phyloP scores from a whole-genome alignment of 2,888 invertebrate genomes.

The Lepeophtheirus nordmannii region DNA sequence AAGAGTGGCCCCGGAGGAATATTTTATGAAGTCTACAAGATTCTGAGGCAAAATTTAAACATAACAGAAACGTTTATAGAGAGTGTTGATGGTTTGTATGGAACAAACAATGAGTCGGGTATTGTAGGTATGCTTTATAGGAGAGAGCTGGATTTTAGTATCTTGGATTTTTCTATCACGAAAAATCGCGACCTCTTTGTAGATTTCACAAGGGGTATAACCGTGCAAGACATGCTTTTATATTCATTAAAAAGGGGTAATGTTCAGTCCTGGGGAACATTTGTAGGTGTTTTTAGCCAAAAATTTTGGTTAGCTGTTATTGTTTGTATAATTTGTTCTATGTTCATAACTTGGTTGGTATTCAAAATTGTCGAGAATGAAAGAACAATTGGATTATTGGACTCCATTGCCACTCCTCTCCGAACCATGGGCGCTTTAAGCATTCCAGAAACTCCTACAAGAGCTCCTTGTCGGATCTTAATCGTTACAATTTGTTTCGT shows the following conservation, averaged over 20 bases:
- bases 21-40: background rate
- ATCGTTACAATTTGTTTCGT: background rate
- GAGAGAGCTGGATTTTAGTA: background rate
- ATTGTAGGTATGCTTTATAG: background rate
- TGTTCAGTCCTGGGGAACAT: conserved; percentile 8
- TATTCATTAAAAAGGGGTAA: background rate
- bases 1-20: background rate
- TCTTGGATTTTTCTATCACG: background rate
- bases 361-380: background rate
- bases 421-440: background rate
- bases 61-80: background rate
- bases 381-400: background rate
- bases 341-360: background rate
- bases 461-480: background rate
- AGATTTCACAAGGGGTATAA: background rate
- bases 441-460: conserved; percentile 1
- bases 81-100: background rate
- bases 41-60: background rate
- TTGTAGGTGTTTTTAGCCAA: conserved; percentile 1
- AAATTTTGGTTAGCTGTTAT: conserved; percentile 7
- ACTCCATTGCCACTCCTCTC: conserved; percentile 1
- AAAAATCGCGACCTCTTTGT: background rate
- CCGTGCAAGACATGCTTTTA: background rate
- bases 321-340: background rate
- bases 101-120: background rate